Conservation (phyloP, 2,888 invertebrate species). For the Metalampra italica region DNA sequence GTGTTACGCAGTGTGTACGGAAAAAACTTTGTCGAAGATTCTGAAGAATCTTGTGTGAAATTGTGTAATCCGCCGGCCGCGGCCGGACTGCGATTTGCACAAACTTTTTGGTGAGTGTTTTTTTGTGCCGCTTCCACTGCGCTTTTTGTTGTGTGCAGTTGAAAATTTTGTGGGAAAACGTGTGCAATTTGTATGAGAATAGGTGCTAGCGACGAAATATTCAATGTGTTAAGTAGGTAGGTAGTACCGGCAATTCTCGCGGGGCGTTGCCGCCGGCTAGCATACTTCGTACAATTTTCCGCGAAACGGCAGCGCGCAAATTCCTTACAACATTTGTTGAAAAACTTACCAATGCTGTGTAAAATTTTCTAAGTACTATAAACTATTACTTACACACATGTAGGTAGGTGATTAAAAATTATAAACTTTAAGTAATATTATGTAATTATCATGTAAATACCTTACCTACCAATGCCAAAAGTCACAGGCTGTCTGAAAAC, state of each 20-base stretch:
- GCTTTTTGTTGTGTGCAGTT: no score
- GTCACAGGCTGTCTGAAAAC: not conserved
- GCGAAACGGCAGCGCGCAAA: conserved; percentile 54
- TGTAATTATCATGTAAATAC: no score
- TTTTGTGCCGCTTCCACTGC: not conserved
- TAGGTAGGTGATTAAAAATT: not conserved
- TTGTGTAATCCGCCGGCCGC: conserved; percentile 74
- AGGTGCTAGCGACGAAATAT: no score
- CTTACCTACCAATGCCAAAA: not conserved
- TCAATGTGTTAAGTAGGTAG: no score
- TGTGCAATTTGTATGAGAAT: no score
- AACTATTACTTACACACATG: no score
- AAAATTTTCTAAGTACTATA: no score
- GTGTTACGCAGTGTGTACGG: conserved; percentile 78
- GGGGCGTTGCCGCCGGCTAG: conserved; percentile 68
- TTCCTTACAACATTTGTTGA: conserved; percentile 36
- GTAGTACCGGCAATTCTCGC: no score
- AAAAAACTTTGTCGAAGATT: conserved; percentile 79
- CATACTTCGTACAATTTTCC: conserved; percentile 37
- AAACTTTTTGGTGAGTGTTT: conserved; percentile 71
- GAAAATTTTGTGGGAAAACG: no score
- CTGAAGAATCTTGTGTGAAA: conserved; percentile 78
- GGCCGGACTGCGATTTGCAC: conserved; percentile 73
- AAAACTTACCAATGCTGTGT: not conserved
- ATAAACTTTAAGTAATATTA: not conserved